Conservation (phyloP, 2,113 vertebrate species). For the Labrus mixtus region DNA sequence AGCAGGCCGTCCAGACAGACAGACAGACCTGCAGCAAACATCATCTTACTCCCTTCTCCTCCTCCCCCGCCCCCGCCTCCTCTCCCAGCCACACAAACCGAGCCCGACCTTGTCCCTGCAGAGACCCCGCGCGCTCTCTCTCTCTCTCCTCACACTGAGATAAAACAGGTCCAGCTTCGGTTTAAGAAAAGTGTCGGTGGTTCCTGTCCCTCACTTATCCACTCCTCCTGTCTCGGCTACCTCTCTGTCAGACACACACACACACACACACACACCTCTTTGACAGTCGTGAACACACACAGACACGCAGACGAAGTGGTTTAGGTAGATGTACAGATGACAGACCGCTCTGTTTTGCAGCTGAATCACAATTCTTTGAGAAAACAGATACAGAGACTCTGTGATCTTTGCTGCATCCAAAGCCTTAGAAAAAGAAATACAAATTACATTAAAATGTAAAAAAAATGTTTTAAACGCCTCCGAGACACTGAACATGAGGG, state of each 20-base stretch:
- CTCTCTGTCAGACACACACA: constrained; percentile 37
- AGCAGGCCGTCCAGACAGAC: constrained; percentile 58
- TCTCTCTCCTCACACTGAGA: constrained; percentile 66
- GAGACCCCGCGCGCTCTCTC: constrained; percentile 65
- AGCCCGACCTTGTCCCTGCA: constrained; percentile 80
- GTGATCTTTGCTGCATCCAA: constrained; percentile 9
- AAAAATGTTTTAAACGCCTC: too few species aligned
- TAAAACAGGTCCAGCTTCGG: constrained; percentile 80
- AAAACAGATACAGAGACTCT: neutral
- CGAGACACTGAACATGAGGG: too few species aligned
- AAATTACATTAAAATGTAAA: too few species aligned
- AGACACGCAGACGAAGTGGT: neutral
- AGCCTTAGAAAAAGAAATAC: too few species aligned
- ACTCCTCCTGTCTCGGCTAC: constrained; percentile 42
- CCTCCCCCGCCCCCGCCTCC: constrained; percentile 11
- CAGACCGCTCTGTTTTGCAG: too few species aligned
- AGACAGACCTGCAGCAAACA: constrained; percentile 62
- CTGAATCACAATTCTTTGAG: neutral
- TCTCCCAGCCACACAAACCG: constrained; percentile 26
- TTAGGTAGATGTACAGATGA: neutral
- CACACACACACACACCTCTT: neutral
- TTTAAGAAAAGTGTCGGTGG: constrained; percentile 69
- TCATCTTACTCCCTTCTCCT: constrained; percentile 40
- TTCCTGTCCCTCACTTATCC: constrained; percentile 58
- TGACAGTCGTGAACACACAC: neutral